phyloP scores from a whole-genome alignment of 2,113 vertebrate genomes.

The Tachycineta bicolor region DNA sequence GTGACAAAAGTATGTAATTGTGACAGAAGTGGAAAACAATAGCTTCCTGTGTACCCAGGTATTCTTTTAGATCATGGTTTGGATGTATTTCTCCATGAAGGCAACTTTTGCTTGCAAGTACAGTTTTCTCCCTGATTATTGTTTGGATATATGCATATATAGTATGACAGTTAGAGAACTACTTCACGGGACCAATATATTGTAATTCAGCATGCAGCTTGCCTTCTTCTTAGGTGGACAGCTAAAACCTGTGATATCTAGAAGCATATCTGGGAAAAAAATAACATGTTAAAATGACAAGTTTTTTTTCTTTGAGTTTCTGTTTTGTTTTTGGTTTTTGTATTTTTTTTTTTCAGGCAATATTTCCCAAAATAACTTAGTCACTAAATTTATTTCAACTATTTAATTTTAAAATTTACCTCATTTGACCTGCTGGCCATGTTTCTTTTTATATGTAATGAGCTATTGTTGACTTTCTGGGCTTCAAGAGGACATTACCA shows the following conservation, averaged over 20 bases:
- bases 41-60: not conserved
- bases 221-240: not conserved
- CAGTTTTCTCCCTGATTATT: not conserved
- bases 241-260: not conserved
- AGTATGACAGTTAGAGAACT: not conserved
- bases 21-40: not conserved
- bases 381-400: not conserved
- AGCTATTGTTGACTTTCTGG: not conserved
- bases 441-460: not conserved
- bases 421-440: accelerated
- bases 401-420: not conserved
- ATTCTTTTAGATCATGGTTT: not conserved
- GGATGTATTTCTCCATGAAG: not conserved
- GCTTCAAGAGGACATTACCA: not conserved
- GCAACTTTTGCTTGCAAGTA: not conserved
- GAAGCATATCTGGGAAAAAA: not conserved
- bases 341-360: not conserved
- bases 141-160: not conserved
- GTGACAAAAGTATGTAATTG: not conserved
- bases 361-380: not conserved
- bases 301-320: not conserved
- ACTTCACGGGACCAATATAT: not conserved
- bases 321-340: not conserved
- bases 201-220: not conserved
- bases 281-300: not conserved